Base-by-base conservation (phyloP, 2,797 vertebrate genomes). In the Spatula clypeata region DNA sequence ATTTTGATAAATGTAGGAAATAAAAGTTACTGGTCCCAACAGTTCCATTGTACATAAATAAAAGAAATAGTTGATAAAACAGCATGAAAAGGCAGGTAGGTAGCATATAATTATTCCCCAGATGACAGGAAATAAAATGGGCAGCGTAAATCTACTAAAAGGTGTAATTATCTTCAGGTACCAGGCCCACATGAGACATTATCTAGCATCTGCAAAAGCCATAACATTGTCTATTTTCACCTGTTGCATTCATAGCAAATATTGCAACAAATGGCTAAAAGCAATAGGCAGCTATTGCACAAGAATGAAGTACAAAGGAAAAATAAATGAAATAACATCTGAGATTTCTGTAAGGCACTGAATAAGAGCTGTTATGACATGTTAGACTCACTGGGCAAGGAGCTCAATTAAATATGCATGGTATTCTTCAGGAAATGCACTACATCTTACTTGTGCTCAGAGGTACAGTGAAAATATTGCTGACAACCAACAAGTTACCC, bases 1-100 rank as follows among this genome's bases (percentile, higher is more conserved):
- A 94, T 95, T 97, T 96, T 96, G 89, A 94, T 93, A 90, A 96
- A 96, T 75, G 38, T 19, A 79, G 29, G 54, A 82, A 93, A 91
- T 82, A 77, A 84, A 94, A 92, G 66, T 86, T 92, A 94, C 44
- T 60, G 60, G 66, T 88, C 82, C 69, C 70, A 90, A 64, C 24
- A 91, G 87, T 84, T 87, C 70, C 79, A 76, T 1, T 83, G 44
- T 69, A 74, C 53, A 88, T 93, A 94, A 93, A 93, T 90, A 97
- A 95, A 97, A 83, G 31, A 62, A 91, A 92, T 8, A 86, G 60
- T 87, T 96, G 94, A 93, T 92, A 93, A 91, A 95, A 90, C 38
- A 82, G 74, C 54, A 86, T 34, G 42, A 89, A 95, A 95, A 79
- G 38, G 58, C 67, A 92, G 32, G 19, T n/a, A 77, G 81, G 53